Evolutionary conservation across 2,888 invertebrate genomes (phyloP).

Genomic region (Drosophila pegasa): DNA sequence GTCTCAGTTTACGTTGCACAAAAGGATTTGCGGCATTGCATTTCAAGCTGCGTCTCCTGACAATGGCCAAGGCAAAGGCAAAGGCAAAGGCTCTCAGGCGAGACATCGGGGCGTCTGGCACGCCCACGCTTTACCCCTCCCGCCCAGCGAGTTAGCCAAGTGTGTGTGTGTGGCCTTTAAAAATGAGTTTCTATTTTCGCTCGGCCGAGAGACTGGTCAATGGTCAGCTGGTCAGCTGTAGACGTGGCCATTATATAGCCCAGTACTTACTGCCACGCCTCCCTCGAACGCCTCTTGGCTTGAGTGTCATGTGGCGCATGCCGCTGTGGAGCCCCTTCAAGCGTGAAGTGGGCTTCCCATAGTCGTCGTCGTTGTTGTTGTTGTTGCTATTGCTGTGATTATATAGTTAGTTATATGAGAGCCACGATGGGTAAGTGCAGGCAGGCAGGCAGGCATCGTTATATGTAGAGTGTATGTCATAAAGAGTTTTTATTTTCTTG

Average conservation of each 20-base stretch:
- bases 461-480: constrained; percentile 54
- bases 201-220: constrained; percentile 64
- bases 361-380: constrained; percentile 39
- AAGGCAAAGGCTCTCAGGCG: constrained; percentile 68
- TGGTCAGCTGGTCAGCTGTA: constrained; percentile 59
- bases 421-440: constrained; percentile 32
- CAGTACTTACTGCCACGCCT: constrained; percentile 11
- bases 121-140: neutral
- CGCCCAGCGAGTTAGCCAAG: constrained; percentile 26
- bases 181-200: constrained; percentile 34
- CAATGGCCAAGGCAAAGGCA: constrained; percentile 39
- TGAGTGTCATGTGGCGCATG: constrained; percentile 78
- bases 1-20: constrained; percentile 44
- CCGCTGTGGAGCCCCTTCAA: constrained; percentile 54
- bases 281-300: constrained; percentile 6
- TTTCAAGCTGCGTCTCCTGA: constrained; percentile 45
- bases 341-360: constrained; percentile 73
- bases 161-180: constrained; percentile 37
- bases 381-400: constrained; percentile 41
- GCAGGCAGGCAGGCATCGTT: constrained; percentile 29
- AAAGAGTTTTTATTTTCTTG: constrained; percentile 52
- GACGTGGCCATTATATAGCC: constrained; percentile 24
- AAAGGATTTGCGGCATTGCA: constrained; percentile 49
- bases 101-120: constrained; percentile 58
- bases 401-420: constrained; percentile 50